Base-by-base conservation (phyloP, 2,797 vertebrate genomes). In the Limnodromus scolopaceus region DNA sequence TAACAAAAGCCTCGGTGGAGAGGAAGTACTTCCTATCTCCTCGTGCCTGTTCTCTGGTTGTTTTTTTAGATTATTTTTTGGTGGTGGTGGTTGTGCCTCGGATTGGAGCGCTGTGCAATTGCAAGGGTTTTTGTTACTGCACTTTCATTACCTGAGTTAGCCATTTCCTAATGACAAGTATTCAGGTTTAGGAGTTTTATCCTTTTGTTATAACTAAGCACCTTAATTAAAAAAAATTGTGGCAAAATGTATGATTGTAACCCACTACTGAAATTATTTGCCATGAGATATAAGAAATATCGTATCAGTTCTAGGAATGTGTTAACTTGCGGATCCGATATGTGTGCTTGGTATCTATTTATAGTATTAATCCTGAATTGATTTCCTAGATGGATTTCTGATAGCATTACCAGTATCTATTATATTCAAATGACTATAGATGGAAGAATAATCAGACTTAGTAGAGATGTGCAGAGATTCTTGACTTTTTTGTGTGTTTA, bases 21-120 rank as follows among this genome's bases (percentile, higher is more conserved):
- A 92, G 92, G 92, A 95, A 97, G 74, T 63, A 32, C 90, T 96
- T 96, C 95, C 95, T 94, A 91, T 61, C 61, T 77, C 60, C 84
- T 87, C 66, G 39, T 70, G 92, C 64, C 39, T 88, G 60, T 53
- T 68, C 30, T 38, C 54, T 78, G 41, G 10, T 30, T 87, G 75
- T 96, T 84, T 92, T 93, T 96, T 94, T 95, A 95, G 91, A 57
- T 80, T 84, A 22, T 60, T 81, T 97, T 92, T 88, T 11, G 0
- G 32, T 54, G 63, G 1, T 92, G 61, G n/a, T 68, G 27, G 23
- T n/a, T 78, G 43, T 83, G 60, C 75, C 24, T 79, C 4, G 3
- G 45, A 30, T 34, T 77, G 53, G 30, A 93, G 34, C 22, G n/a
- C 45, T 66, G 24, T 45, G 28, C 69, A 60, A 60, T 88, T 82